phyloP scores from a whole-genome alignment of 2,888 invertebrate species.

The Limnephilus rhombicus region DNA sequence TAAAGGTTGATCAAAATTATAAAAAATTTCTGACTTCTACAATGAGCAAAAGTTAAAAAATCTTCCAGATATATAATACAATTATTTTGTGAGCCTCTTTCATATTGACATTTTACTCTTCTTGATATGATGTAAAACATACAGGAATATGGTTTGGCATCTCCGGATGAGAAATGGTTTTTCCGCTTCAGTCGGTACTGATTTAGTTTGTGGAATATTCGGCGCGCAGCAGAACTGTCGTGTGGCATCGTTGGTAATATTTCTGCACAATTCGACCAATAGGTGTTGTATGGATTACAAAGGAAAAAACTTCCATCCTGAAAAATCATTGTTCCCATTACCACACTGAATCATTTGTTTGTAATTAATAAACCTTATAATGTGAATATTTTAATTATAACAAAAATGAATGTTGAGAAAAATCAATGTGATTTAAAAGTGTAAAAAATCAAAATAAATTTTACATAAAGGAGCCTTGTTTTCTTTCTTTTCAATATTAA shows the following conservation, averaged over 20 bases:
- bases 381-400: constrained; percentile 83
- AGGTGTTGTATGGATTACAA: constrained; percentile 65
- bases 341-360: constrained; percentile 61
- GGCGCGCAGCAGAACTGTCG: constrained; percentile 52
- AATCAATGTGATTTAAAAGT: constrained; percentile 77
- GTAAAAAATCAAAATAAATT: constrained; percentile 80
- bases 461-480: constrained; percentile 71
- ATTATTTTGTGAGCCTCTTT: neutral
- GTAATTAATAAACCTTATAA: constrained; percentile 68
- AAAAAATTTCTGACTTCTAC: neutral
- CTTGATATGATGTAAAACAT: neutral
- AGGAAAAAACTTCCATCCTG: constrained; percentile 52
- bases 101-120: neutral
- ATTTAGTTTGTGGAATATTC: constrained; percentile 9
- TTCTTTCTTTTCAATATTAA: constrained; percentile 6
- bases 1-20: neutral
- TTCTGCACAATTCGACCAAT: constrained; percentile 65
- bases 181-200: neutral
- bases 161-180: neutral
- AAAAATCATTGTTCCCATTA: constrained; percentile 55
- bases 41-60: neutral
- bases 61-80: neutral
- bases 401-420: constrained; percentile 81
- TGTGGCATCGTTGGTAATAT: constrained; percentile 65
- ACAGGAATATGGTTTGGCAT: neutral